Evolutionary conservation across 2,888 invertebrate genomes (phyloP), one percentile per base, ranked within the genome.

Genomic region (Cataglyphis rosenhaueri): DNA sequence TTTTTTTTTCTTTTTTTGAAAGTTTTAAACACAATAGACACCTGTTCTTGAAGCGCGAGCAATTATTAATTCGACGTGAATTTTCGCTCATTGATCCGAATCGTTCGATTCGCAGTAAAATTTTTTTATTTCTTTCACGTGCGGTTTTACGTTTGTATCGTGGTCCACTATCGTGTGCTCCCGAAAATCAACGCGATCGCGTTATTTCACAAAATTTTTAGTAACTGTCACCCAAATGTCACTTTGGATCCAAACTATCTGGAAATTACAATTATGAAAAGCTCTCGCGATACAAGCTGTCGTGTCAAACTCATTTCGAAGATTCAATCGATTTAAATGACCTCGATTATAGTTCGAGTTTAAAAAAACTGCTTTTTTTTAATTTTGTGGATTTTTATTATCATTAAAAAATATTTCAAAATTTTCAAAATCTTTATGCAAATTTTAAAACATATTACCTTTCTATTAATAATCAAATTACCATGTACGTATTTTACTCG

Each of bases 1-100:
- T 41, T 12, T 41, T 3, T 41, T 2, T 41, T 12, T 41, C 15
- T 18, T 8, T n/a, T 65, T 65, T 41, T 66, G 15, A 4, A 68
- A 59, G 59, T 78, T 78, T 78, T 59, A 70, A 78, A 78, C 78
- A 68, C 78, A 78, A 78, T 59, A 70, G 57, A 68, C 78, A 78
- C 70, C 78, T 70, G 70, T 70, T 78, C 41, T 59, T 44, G 57
- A 59, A 59, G 32, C 78, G 44, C 18, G 44, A 44, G 71, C 78
- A 78, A 59, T 78, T 79, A 81, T 81, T 81, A 81, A 74, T 81
- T 62, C 52, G 52, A 18, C 15, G 41, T 18, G 52, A 79, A 79
- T 79, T 76, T 61, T 29, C 52, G 21, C 44, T 76, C 55, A 12
- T 12, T 59, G 59, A 66, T 76, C 41, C 21, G 44, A 78, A 21